Percentiles rank a stretch among this genome's conserved stretches.
phyloP scores from a whole-genome alignment of 30 jellyfish, hydroid and myxozoan genomes.

The Mastigias papua region DNA sequence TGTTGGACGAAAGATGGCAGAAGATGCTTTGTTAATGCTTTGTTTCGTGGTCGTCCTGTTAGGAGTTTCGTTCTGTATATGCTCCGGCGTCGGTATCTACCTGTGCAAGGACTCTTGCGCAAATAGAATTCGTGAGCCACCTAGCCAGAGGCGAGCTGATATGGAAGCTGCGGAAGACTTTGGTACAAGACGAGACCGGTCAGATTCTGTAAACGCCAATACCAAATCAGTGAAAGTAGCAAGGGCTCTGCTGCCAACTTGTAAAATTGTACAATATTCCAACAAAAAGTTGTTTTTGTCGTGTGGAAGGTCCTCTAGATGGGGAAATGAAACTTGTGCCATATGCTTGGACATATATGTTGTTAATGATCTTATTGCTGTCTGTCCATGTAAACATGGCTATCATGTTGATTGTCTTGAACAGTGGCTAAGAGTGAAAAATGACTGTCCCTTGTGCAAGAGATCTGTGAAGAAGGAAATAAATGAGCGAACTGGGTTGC shows the following conservation, averaged over 20 bases:
- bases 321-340: constrained; percentile 56
- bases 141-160: not conserved
- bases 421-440: constrained; percentile 54
- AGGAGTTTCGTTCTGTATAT: not conserved
- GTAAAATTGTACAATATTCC: constrained; percentile 10
- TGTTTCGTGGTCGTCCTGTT: constrained; percentile 40
- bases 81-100: constrained; percentile 17
- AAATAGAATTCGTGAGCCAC: not conserved
- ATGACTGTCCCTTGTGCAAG: constrained; percentile 58
- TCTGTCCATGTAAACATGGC: constrained; percentile 67
- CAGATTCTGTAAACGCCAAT: not conserved
- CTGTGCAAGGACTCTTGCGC: constrained; percentile 30
- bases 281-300: not conserved
- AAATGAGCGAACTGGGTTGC: constrained; percentile 29
- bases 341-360: constrained; percentile 41
- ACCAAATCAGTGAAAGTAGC: constrained; percentile 17
- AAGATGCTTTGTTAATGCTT: constrained; percentile 6
- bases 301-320: constrained; percentile 36
- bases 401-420: constrained; percentile 49
- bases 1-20: not conserved
- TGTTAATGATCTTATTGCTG: constrained; percentile 14
- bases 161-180: not conserved
- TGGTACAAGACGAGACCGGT: not conserved
- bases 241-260: constrained; percentile 39
- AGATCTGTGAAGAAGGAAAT: constrained; percentile 26